Evolutionary conservation across 2,888 invertebrate species (phyloP).

Genomic region (Thysanoteuthis rhombus): DNA sequence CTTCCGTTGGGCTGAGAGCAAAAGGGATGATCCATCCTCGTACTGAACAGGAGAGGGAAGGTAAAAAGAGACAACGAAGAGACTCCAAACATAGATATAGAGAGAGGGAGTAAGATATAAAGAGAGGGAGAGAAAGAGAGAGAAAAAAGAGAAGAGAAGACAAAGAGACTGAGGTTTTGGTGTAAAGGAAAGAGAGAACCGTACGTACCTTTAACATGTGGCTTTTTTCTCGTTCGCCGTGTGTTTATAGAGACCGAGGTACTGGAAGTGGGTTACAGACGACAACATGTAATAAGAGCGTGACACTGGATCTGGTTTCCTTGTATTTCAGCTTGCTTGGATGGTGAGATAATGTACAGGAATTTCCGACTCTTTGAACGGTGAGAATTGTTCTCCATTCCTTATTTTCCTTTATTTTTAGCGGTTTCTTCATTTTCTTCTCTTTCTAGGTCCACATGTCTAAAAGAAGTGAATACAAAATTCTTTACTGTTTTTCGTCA

Average conservation of each 20-base stretch:
- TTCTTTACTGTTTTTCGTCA: no score
- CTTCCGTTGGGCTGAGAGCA: no score
- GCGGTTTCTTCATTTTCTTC: neutral
- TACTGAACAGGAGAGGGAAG: no score
- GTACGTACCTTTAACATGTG: no score
- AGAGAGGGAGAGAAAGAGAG: no score
- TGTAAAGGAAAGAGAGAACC: neutral
- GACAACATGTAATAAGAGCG: neutral
- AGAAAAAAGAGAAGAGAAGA: no score
- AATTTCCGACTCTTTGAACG: neutral
- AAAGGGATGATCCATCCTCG: no score
- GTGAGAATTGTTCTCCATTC: neutral
- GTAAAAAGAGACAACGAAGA: no score
- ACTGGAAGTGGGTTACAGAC: neutral
- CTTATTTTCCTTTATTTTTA: neutral
- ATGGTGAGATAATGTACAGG: neutral
- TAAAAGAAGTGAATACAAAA: no score
- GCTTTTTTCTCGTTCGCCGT: neutral
- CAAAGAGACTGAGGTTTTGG: neutral
- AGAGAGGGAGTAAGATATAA: no score
- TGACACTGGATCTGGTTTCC: neutral
- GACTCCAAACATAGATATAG: no score
- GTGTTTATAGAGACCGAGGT: neutral
- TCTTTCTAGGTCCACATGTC: neutral
- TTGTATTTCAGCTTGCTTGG: neutral